Base-by-base conservation (phyloP, 2,113 vertebrate species). In the Scytalopus superciliaris region DNA sequence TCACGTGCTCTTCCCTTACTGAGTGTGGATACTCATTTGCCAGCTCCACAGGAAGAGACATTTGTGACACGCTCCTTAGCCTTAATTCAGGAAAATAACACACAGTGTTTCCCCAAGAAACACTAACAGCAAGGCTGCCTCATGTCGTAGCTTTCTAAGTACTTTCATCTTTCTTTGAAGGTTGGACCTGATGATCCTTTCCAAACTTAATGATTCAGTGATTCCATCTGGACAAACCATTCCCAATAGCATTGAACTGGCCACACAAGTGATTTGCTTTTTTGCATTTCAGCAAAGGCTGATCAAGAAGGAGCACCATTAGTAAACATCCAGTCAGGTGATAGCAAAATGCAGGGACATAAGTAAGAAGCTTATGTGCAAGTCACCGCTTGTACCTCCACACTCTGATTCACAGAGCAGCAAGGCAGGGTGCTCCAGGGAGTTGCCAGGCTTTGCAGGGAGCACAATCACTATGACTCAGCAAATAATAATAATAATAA, bases 341-440 rank as follows among this genome's bases (percentile, higher is more conserved):
- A 44, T 0, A 57, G 17, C 12, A 14, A 49, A 28, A 31, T 49
- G 31, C 25, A 13, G 8, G 10, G 37, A 15, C 30, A 4, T 0
- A 0, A 28, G 72, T n/a, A n/a, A 33, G 22, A 47, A 49, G 7
- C 35, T 7, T 44, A 3, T 1, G 9, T 21, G 16, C 33, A 45
- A 75, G 67, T 56, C 66, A 28, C 3, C 0, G 24, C 74, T 19
- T 28, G 47, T 16, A 24, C 22, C 25, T 62, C 39, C 59, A 56
- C 6, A 5, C 25, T 40, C 18, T 47, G 66, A 44, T 8, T 60
- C 33, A 25, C 19, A 7, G 9, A 63, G 25, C 1, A 25, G 21
- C 39, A 11, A 0, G 10, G 23, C 79, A 83, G 21, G 7, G 6
- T 18, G 23, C 16, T 44, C 22, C 0, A 1, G 73, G 45, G 37